A percentile compares a stretch with the other conserved stretches of the same genome.
phyloP scores from a whole-genome alignment of 2,113 vertebrate species.

The Thunnus thynnus region DNA sequence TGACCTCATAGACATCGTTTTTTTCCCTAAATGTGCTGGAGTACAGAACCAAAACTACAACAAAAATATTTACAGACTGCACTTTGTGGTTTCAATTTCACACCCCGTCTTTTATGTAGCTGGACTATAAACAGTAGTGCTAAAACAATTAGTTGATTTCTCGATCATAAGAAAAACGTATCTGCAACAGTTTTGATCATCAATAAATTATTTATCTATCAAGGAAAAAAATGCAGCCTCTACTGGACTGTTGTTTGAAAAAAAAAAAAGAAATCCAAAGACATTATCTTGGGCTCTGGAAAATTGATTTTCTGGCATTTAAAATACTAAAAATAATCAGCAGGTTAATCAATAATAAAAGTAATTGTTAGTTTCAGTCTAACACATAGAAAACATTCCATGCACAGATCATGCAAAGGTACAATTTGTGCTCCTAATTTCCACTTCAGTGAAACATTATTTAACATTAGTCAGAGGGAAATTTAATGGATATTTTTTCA shows the following conservation, averaged over 20 bases:
- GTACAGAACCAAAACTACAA: not conserved
- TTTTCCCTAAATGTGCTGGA: not conserved
- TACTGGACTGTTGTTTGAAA: not conserved
- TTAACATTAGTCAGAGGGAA: constrained; percentile 9
- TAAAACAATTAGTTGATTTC: not conserved
- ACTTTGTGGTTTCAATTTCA: not conserved
- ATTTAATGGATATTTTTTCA: constrained; percentile 6
- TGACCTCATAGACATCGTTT: not conserved
- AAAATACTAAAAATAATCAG: not conserved
- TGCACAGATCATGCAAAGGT: not conserved
- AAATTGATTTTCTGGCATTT: not conserved
- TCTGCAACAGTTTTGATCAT: not conserved
- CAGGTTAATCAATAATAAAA: not conserved
- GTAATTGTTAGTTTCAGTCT: not conserved
- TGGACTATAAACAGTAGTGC: not conserved
- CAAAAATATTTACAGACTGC: not conserved
- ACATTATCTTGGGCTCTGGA: too few relatives aligned
- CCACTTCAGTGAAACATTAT: constrained; percentile 1
- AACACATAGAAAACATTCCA: too few relatives aligned
- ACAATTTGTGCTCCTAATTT: not conserved
- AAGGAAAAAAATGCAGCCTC: not conserved
- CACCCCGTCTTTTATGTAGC: not conserved
- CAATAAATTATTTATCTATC: not conserved
- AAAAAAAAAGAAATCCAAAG: not conserved
- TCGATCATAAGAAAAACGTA: not conserved